These are phyloP conservation scores for Trichogramma evanescens DNA, from an alignment of 2,888 invertebrate species.

Conservation along the genomic window DNA sequence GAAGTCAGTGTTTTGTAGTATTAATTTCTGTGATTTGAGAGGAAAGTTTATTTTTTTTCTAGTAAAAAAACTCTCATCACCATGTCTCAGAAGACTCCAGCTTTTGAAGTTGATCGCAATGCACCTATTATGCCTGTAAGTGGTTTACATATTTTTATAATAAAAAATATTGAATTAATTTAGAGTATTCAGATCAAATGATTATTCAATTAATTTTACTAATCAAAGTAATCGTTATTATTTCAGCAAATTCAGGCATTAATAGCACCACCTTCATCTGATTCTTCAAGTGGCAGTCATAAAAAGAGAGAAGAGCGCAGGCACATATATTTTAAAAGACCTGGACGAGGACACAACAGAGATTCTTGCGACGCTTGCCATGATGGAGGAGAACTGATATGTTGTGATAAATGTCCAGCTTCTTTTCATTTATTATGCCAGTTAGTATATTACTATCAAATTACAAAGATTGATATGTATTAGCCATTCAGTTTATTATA, in stretches of 20 bases:
- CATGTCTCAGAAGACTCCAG: constrained; percentile 20
- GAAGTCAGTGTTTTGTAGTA: too few species aligned
- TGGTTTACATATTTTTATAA: background rate
- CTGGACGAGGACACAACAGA: constrained; percentile 84
- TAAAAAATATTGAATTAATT: background rate
- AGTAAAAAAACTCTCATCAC: background rate
- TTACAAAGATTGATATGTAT: too few species aligned
- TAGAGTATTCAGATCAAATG: background rate
- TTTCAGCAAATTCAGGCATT: constrained; percentile 79
- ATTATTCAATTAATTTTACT: background rate
- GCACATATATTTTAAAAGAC: constrained; percentile 78
- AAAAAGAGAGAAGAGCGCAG: constrained; percentile 52
- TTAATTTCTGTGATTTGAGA: too few species aligned
- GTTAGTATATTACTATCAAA: constrained; percentile 54
- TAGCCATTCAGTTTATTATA: background rate
- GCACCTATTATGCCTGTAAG: constrained; percentile 23
- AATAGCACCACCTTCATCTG: constrained; percentile 80
- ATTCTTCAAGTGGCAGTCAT: constrained; percentile 51
- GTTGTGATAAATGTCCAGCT: constrained; percentile 92
- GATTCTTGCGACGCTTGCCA: constrained; percentile 91
- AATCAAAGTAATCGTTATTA: constrained; percentile 20
- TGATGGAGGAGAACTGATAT: constrained; percentile 90
- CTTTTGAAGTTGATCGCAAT: constrained; percentile 21
- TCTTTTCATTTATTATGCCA: constrained; percentile 95
- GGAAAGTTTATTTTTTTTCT: background rate